A percentile compares a stretch with the other conserved stretches of the same genome.
Conservation (phyloP, 2,113 vertebrate genomes). For the Cyprinodon tularosa region DNA sequence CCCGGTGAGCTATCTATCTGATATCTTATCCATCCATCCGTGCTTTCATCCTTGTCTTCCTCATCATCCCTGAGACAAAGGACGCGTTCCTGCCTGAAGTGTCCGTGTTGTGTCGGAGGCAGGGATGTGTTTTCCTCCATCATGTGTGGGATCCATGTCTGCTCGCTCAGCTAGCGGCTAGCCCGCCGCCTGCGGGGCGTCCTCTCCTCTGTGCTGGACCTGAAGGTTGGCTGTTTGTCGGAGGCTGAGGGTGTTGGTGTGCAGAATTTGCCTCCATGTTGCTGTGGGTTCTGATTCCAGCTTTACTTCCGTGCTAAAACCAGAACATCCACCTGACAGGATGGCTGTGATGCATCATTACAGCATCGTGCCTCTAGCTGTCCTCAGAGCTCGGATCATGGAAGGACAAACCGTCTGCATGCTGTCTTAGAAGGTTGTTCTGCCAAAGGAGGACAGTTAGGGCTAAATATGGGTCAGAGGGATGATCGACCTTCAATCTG, state of each 20-base stretch:
- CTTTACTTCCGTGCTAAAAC: not conserved
- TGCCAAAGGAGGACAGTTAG: not conserved
- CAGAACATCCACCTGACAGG: constrained; percentile 6
- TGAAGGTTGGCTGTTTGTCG: constrained; percentile 27
- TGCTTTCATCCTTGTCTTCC: constrained; percentile 38
- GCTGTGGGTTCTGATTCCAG: constrained; percentile 1
- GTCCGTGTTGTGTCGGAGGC: not conserved
- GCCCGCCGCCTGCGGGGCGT: constrained; percentile 40
- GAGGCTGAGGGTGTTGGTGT: constrained; percentile 37
- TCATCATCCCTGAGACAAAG: constrained; percentile 48
- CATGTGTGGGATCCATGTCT: constrained; percentile 32
- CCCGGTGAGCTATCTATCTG: constrained; percentile 69
- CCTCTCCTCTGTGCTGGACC: constrained; percentile 6
- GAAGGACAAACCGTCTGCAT: not conserved
- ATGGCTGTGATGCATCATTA: constrained; percentile 27
- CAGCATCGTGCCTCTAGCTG: not conserved
- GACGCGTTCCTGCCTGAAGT: constrained; percentile 27
- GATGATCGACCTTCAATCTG: constrained; percentile 34
- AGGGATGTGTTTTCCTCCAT: constrained; percentile 13
- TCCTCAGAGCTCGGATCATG: constrained; percentile 1
- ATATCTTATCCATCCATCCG: constrained; percentile 32
- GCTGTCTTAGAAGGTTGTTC: constrained; percentile 8
- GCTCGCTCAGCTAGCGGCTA: constrained; percentile 49
- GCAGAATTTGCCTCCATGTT: constrained; percentile 33
- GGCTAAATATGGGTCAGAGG: not conserved